Conservation (phyloP, 2,113 vertebrate species). For the Erythrolamprus reginae region DNA sequence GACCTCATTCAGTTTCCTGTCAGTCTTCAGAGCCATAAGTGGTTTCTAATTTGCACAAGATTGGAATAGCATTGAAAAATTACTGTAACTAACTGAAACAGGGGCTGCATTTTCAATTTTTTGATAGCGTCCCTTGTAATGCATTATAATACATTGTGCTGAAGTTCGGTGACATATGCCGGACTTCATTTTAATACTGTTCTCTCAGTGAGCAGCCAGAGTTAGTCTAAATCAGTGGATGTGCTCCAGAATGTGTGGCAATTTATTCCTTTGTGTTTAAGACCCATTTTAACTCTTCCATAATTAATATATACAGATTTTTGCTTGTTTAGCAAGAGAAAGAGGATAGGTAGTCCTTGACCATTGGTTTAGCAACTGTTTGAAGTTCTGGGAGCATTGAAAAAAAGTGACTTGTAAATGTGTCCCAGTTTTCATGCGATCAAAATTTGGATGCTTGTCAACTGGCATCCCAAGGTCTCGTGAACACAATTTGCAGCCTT, state of each 20-base stretch:
- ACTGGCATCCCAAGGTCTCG: background rate
- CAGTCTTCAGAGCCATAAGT: slow-evolving; percentile 66
- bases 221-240: background rate
- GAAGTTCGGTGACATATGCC: slow-evolving; percentile 56
- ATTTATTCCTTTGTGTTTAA: background rate
- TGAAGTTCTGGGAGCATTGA: background rate
- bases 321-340: background rate
- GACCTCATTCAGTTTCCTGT: slow-evolving; percentile 64
- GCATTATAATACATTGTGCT: slow-evolving; percentile 67
- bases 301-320: background rate
- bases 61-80: slow-evolving; percentile 72
- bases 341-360: background rate
- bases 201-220: background rate
- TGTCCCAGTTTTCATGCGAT: background rate
- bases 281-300: background rate
- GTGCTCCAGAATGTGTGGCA: background rate
- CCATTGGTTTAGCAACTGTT: background rate
- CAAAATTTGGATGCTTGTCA: background rate
- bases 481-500: background rate
- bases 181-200: background rate
- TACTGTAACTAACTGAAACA: slow-evolving; percentile 73
- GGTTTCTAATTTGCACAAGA: slow-evolving; percentile 73
- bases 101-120: slow-evolving; percentile 73
- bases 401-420: background rate
- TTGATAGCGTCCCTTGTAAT: slow-evolving; percentile 74